Evolutionary conservation across 2,888 invertebrate genomes (phyloP), one percentile per base, ranked within the genome.

Genomic region (Lycaena phlaeas): DNA sequence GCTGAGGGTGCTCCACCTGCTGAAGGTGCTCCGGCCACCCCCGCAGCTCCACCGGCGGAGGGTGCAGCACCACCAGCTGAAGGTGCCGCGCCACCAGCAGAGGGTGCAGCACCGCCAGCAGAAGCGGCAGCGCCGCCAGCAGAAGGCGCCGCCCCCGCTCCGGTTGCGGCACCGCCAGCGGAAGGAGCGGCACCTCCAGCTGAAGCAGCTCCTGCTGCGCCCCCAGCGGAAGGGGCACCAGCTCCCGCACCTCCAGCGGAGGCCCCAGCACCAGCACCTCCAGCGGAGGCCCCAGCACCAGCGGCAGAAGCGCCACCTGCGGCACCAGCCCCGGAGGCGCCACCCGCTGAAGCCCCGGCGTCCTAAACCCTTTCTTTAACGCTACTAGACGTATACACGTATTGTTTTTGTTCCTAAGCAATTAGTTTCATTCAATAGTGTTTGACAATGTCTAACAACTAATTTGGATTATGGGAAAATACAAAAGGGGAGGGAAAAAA

Each of bases 101-200:
- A 34, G 9, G 34, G 9, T 4, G 22, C 34, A 7, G 42, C 34
- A 4, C 22, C 34, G 0, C 28, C 40, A 1, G 38, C 42, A 11
- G 37, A 40, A 12, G 46, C 38, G n/a, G 64, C 52, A 4, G 63
- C 41, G 4, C 51, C 65, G 11, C 56, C 54, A 3, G 61, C 51
- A 7, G 12, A 7, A n/a, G 17, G 18, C 6, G 17, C 11, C 3
- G 14, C 28, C 2, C 12, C 11, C 4, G 59, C 53, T 3, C 57
- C 51, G 0, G 50, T 57, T 0, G 66, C 50, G 0, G 59, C 51
- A 3, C 55, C 59, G 0, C 49, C 61, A 1, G 27, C 50, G 0
- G 57, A 58, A 0, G 49, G 60, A 1, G 14, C 50, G 0, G 57
- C 52, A 7, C 56, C 58, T 0, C 49, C 61, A 1, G 51, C 46